Conservation (phyloP, 1,140 invertebrate genomes). For the Lepidurus packardi region DNA sequence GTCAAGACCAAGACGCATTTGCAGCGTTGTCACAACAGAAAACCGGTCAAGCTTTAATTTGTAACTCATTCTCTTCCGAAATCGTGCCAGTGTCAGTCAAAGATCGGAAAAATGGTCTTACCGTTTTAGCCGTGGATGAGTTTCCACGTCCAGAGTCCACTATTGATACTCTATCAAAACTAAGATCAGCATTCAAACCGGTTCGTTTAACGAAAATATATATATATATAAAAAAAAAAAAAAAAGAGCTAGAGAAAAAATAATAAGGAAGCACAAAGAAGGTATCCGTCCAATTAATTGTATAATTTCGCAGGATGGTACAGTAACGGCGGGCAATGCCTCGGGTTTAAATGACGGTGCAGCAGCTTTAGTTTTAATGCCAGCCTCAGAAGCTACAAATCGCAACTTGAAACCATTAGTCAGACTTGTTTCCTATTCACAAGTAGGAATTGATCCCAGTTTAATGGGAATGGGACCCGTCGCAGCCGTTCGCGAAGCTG, state of each 20-base stretch:
- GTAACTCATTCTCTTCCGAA: slow-evolving; percentile 64
- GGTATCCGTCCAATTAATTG: not conserved
- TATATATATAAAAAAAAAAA: not conserved
- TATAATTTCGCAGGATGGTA: slow-evolving; percentile 49
- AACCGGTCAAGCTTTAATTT: slow-evolving; percentile 56
- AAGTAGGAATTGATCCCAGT: slow-evolving; percentile 62
- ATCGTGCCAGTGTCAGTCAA: slow-evolving; percentile 58
- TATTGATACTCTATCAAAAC: slow-evolving; percentile 53
- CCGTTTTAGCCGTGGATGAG: slow-evolving; percentile 57
- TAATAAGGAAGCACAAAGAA: not conserved
- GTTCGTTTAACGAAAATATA: slow-evolving; percentile 44
- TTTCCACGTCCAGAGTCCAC: slow-evolving; percentile 58
- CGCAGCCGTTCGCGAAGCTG: slow-evolving; percentile 57
- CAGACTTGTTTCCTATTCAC: slow-evolving; percentile 59
- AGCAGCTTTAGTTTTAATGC: slow-evolving; percentile 68
- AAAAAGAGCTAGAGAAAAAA: not conserved
- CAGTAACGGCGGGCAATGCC: slow-evolving; percentile 70
- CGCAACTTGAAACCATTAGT: slow-evolving; percentile 54
- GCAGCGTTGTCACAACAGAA: slow-evolving; percentile 66
- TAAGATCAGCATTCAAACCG: slow-evolving; percentile 58
- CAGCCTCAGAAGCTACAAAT: slow-evolving; percentile 49
- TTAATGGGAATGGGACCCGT: slow-evolving; percentile 76
- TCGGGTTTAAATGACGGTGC: slow-evolving; percentile 83
- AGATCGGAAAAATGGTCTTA: slow-evolving; percentile 47
- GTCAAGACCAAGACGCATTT: slow-evolving; percentile 70